Evolutionary conservation across 2,888 invertebrate species (phyloP), one percentile per base, ranked within the genome.

Genomic region (Elegia similella): DNA sequence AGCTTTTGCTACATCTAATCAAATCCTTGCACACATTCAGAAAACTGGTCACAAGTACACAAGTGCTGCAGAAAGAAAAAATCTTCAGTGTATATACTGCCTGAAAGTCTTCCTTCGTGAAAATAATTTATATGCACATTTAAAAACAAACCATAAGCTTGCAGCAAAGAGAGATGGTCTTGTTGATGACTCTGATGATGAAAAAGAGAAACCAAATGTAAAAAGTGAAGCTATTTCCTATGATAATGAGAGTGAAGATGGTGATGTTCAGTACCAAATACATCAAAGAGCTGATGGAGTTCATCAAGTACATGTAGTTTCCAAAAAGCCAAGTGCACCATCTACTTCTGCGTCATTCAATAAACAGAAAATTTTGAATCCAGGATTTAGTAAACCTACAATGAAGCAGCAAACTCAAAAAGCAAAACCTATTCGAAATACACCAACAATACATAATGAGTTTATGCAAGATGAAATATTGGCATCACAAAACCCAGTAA

Each of bases 71-170:
- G 88, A 90, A 8, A 90, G 73, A 66, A 88, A 89, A 68, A 91
- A 88, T 65, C 85, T 93, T 53, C 93, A 93, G 65, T 94, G 97
- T 80, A 93, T 95, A 53, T 96, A 96, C 73, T 97, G 97, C 75
- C 93, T 93, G 57, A 96, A 95, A 76, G 89, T 93, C 59, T 96
- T 96, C 76, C 92, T 94, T 29, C 92, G 95, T 30, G 93, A 94
- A 62, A 87, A 93, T 23, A 94, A 94, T 75, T 85, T 96, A 42
- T 95, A 95, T 81, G 92, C 93, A 3, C 96, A 96, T 73, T 92
- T 96, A 69, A 93, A 94, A 75, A 85, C 92, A 13, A 84, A 92
- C 70, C 96, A 96, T 72, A 93, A 93, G 73, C 89, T 92, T 56
- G 93, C 94, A 65, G 95, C 95, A 0, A 86, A 92, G 53, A 87